Conservation (phyloP, 2,113 vertebrate species). For the chimpanzee (Pan troglodytes) region DNA sequence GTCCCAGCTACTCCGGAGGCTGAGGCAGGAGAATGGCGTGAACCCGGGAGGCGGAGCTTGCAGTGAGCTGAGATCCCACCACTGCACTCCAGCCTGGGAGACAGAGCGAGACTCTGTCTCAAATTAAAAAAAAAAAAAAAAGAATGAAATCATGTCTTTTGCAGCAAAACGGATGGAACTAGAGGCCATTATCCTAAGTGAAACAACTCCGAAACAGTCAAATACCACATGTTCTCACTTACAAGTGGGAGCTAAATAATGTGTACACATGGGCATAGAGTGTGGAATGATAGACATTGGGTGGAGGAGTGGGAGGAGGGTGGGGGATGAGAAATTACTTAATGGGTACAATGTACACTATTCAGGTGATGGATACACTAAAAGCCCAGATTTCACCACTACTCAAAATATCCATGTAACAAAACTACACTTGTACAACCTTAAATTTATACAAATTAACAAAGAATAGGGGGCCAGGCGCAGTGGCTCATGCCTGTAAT, state of each 20-base stretch:
- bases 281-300: not conserved
- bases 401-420: not conserved
- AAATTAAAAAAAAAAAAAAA: too few relatives aligned
- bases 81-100: too few relatives aligned
- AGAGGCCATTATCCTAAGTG: not conserved
- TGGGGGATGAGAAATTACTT: not conserved
- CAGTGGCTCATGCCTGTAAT: too few relatives aligned
- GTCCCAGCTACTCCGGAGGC: too few relatives aligned
- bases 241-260: not conserved
- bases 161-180: not conserved
- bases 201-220: not conserved
- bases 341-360: not conserved
- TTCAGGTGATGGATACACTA: not conserved
- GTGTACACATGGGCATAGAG: not conserved
- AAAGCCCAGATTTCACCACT: not conserved
- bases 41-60: too few relatives aligned
- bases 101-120: too few relatives aligned
- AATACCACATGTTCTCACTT: not conserved
- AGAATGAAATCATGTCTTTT: not conserved
- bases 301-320: not conserved
- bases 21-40: too few relatives aligned
- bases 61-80: too few relatives aligned
- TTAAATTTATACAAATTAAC: not conserved
- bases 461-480: too few relatives aligned
- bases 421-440: not conserved